These are phyloP conservation scores for Bactericera cockerelli DNA, from an alignment of 1,140 invertebrate species.

Conservation along the genomic window DNA sequence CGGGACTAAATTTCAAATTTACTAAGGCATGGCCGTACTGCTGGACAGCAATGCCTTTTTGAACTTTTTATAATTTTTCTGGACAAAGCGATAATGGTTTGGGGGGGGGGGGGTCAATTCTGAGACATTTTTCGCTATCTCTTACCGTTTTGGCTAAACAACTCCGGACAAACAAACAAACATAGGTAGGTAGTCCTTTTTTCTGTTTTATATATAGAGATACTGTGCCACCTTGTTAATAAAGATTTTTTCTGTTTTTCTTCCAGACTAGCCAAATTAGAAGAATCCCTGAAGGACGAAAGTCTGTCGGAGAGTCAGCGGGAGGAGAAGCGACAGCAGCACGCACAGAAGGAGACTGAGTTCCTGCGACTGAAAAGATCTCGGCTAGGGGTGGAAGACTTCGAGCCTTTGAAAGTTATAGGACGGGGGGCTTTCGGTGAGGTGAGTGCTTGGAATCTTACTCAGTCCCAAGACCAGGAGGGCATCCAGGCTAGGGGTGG, in stretches of 20 bases:
- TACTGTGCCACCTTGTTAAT: slow-evolving; percentile 10
- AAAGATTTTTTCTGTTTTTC: slow-evolving; percentile 19
- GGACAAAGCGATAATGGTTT: no score
- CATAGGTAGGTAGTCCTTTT: no score
- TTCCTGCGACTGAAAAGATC: slow-evolving; percentile 92
- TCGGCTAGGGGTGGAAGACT: slow-evolving; percentile 92
- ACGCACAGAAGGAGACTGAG: slow-evolving; percentile 96
- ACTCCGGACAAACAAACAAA: no score
- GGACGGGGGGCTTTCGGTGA: slow-evolving; percentile 97
- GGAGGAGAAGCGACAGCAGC: slow-evolving; percentile 77
- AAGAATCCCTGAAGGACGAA: slow-evolving; percentile 88
- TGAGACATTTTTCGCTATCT: no score
- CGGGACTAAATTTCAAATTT: no score
- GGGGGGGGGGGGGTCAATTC: no score
- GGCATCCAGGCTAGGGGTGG: not conserved
- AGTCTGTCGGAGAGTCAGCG: slow-evolving; percentile 69
- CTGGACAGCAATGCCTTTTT: no score
- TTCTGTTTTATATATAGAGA: no score
- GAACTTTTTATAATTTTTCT: no score
- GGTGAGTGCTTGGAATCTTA: slow-evolving; percentile 35
- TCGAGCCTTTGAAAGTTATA: slow-evolving; percentile 94
- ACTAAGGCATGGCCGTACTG: no score
- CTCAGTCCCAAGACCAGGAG: no score
- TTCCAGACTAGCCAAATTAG: slow-evolving; percentile 68
- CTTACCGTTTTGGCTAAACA: no score